Percentiles rank a stretch among this genome's conserved stretches.
Conservation (phyloP, 2,797 vertebrate species). For the Argentina silus region DNA sequence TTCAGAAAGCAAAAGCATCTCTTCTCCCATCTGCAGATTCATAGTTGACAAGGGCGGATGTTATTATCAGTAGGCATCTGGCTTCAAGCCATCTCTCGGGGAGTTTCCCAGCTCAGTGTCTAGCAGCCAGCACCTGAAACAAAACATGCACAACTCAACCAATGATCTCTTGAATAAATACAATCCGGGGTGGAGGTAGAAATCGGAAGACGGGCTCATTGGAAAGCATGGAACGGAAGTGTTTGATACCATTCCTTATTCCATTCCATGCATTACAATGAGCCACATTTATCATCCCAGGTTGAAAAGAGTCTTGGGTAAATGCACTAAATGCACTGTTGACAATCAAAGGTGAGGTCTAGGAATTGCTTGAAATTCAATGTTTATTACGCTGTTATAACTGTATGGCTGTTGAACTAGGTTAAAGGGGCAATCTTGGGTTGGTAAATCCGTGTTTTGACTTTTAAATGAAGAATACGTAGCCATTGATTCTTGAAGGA, state of each 20-base stretch:
- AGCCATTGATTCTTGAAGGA: too few relatives aligned
- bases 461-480: too few relatives aligned
- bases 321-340: conserved; percentile 53
- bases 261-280: too few relatives aligned
- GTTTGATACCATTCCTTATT: too few relatives aligned
- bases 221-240: too few relatives aligned
- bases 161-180: not conserved
- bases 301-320: not conserved
- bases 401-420: too few relatives aligned
- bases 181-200: too few relatives aligned
- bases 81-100: conserved; percentile 9
- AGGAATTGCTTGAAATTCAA: too few relatives aligned
- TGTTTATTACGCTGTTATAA: too few relatives aligned
- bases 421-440: too few relatives aligned
- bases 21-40: not conserved
- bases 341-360: conserved; percentile 57
- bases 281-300: not conserved
- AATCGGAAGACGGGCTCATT: too few relatives aligned
- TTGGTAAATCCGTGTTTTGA: too few relatives aligned
- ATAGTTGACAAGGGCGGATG: conserved; percentile 1
- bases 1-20: not conserved
- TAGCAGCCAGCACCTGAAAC: conserved; percentile 36
- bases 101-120: not conserved
- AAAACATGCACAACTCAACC: not conserved
- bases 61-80: not conserved